Conservation (phyloP, 2,113 vertebrate genomes). For the Cisticola juncidis region DNA sequence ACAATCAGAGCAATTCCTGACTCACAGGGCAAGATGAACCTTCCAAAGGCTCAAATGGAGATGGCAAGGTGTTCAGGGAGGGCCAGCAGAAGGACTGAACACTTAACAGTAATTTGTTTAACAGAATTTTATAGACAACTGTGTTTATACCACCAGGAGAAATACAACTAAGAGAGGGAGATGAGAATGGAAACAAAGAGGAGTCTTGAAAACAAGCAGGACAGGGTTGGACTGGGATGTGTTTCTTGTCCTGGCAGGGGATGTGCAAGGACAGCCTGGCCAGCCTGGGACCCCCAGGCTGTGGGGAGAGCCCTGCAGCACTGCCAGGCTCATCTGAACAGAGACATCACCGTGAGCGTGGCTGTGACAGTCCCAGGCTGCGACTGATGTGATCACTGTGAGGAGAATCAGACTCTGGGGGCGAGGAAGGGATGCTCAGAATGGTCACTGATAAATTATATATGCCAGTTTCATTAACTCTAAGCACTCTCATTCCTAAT, state of each 20-base stretch:
- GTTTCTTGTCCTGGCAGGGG: not conserved
- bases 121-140: not conserved
- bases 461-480: not conserved
- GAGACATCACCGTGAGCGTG: rapidly evolving
- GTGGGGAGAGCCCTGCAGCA: rapidly evolving
- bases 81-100: not conserved
- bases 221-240: not conserved
- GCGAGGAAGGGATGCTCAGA: not conserved
- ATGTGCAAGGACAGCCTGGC: not conserved
- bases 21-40: not conserved
- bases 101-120: not conserved
- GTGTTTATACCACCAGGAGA: not conserved
- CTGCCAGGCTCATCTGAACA: not conserved
- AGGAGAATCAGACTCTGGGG: not conserved
- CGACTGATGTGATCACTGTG: rapidly evolving
- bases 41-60: not conserved
- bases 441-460: not conserved
- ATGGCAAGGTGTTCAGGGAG: not conserved
- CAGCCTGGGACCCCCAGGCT: not conserved
- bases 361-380: not conserved
- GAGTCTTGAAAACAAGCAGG: not conserved
- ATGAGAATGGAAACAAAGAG: not conserved
- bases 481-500: not conserved
- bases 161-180: not conserved
- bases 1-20: not conserved